Evolutionary conservation across 2,888 invertebrate genomes (phyloP).

Genomic region (Hermaeophaga mercurialis): DNA sequence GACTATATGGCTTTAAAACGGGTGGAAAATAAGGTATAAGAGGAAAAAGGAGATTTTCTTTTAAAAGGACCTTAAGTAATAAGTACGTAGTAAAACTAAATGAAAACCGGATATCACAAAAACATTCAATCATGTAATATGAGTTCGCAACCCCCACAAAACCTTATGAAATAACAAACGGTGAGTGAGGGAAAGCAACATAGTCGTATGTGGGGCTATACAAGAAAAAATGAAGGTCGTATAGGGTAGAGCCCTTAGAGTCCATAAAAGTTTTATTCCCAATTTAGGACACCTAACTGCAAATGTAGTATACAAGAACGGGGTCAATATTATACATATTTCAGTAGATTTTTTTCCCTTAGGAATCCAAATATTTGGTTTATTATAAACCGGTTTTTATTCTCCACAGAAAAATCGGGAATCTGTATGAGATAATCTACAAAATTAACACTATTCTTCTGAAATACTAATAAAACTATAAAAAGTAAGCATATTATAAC

Average conservation of each 20-base stretch:
- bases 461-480: no score
- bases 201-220: conserved; percentile 11
- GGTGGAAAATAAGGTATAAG: not conserved
- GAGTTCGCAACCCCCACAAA: conserved; percentile 8
- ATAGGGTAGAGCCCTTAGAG: conserved; percentile 22
- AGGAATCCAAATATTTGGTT: conserved; percentile 11
- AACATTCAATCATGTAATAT: conserved; percentile 23
- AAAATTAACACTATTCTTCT: no score
- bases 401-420: not conserved
- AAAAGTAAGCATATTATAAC: no score
- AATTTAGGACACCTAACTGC: conserved; percentile 31
- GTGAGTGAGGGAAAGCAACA: conserved; percentile 7
- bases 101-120: conserved; percentile 17
- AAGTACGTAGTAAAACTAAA: conserved; percentile 11
- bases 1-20: not conserved
- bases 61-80: conserved; percentile 4
- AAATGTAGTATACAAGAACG: conserved; percentile 30
- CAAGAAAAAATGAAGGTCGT: conserved; percentile 19
- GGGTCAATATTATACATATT: conserved; percentile 29
- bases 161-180: conserved; percentile 17
- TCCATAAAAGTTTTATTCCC: conserved; percentile 28
- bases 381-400: conserved; percentile 9
- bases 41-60: not conserved
- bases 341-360: conserved; percentile 1
- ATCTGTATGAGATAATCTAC: no score